phyloP scores from a whole-genome alignment of 2,797 vertebrate genomes.

The Sylvilagus floridanus region DNA sequence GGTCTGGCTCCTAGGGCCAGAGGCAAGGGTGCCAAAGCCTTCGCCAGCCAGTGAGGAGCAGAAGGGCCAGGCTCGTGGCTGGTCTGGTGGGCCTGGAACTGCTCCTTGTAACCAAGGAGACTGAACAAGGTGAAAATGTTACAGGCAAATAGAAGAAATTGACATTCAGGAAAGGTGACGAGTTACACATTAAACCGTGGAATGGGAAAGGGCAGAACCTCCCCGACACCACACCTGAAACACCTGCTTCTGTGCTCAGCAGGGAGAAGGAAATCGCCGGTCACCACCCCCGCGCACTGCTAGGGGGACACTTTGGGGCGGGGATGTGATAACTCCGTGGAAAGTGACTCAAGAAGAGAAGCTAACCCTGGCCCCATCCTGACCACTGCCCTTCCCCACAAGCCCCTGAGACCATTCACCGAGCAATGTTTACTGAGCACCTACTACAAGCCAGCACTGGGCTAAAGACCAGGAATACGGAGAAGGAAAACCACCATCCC shows the following conservation, averaged over 20 bases:
- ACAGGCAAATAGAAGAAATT: constrained; percentile 58
- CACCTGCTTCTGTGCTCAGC: background rate
- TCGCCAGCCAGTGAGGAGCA: background rate
- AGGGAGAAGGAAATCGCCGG: background rate
- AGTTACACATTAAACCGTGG: constrained; percentile 76
- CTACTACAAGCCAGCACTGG: background rate
- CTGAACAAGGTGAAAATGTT: constrained; percentile 55
- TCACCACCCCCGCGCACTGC: background rate
- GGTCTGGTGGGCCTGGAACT: background rate
- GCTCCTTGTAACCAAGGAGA: constrained; percentile 45
- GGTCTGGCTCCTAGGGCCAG: background rate
- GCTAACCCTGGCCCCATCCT: background rate
- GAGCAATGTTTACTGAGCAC: background rate
- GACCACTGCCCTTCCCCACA: background rate
- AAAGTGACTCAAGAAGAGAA: background rate
- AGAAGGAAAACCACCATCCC: background rate
- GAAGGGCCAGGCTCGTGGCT: background rate
- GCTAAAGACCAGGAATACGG: background rate
- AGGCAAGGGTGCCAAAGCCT: background rate
- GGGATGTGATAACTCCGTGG: background rate
- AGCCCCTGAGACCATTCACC: background rate
- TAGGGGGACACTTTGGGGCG: background rate
- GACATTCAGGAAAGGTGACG: constrained; percentile 75
- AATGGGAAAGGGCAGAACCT: constrained; percentile 23
- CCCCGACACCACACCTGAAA: background rate